phyloP scores from a whole-genome alignment of 2,888 invertebrate genomes.

The Aleiodes testaceus region DNA sequence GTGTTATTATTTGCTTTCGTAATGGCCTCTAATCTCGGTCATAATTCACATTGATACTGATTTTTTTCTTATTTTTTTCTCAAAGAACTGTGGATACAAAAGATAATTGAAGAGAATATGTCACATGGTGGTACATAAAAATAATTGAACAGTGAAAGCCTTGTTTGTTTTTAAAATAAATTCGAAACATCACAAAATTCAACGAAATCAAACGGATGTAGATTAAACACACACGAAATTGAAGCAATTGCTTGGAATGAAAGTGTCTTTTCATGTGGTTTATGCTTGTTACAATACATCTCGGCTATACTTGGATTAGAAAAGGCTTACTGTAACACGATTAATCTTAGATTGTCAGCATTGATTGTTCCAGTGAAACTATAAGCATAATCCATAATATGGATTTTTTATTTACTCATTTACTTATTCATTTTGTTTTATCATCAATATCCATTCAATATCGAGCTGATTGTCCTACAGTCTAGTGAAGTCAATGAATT shows the following conservation, averaged over 20 bases:
- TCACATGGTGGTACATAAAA: not conserved
- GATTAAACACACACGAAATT: constrained; percentile 8
- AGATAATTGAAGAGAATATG: constrained; percentile 12
- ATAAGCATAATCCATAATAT: constrained; percentile 2
- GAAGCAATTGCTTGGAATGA: not conserved
- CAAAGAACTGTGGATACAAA: constrained; percentile 31
- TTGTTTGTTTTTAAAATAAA: not conserved
- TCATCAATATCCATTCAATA: not conserved
- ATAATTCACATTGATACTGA: constrained; percentile 40
- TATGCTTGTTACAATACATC: not conserved
- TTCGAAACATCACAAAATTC: not conserved
- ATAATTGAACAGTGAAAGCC: constrained; percentile 6
- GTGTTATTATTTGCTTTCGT: constrained; percentile 9
- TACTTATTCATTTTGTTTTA: not conserved
- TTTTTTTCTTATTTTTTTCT: constrained; percentile 28
- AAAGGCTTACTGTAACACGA: not conserved
- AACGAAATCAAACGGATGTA: constrained; percentile 14
- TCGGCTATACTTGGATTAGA: not conserved
- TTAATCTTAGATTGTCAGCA: not conserved
- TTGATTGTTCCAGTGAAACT: constrained; percentile 5
- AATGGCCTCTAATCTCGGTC: constrained; percentile 25
- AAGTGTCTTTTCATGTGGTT: constrained; percentile 9
- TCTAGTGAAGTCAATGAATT: constrained; percentile 6
- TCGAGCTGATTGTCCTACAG: not conserved
- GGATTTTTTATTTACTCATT: not conserved